Base-by-base conservation (phyloP, 1,140 invertebrate genomes). In the Littorina saxatilis region DNA sequence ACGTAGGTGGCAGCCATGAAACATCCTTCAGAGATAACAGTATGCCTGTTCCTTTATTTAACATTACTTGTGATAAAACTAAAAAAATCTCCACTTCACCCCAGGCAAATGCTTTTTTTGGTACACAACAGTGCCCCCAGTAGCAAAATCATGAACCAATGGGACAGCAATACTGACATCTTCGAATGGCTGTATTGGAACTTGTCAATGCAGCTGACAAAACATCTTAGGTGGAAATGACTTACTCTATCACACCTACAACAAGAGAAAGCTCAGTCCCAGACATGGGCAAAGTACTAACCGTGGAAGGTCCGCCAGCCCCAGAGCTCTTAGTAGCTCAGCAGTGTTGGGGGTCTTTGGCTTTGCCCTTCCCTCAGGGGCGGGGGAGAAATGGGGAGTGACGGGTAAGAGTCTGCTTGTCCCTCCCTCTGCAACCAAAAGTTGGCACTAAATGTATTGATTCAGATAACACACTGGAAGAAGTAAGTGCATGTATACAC, bases 301-400 rank as follows among this genome's bases (percentile, higher is more conserved):
- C 79, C 63, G 43, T 17, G 9, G 47, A 0, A 80, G 7, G 32
- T 75, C 55, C 13, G 82, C 84, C 15, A 90, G 52, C 17, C 87
- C 86, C 27, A 88, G 66, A 52, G 86, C 81, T 82, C 83, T 84
- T 29, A 87, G 83, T 7, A 90, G 73, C 61, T 90, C 87, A 7
- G 80, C 70, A 37, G 88, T 86, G 35, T 85, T 85, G 15, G 84
- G 84, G 58, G 86, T 87, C 39, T 76, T 85, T 40, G 80, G 68
- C 39, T 76, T 85, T 40, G 80, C 73, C 43, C 79, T 80, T 32
- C 78, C 79, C 20, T 78, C 82, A 0, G 85, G 87, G 0, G 88
- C 86, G 11, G 88, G 88, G 17, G 89, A 90, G 63, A 88, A 90
- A 40, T 86, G 73, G 15, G 89, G 89, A 4, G 88, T 90, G 61